These are phyloP conservation scores for Urocynchramus pylzowi DNA, from an alignment of 2,113 vertebrate species.

Conservation along the genomic window DNA sequence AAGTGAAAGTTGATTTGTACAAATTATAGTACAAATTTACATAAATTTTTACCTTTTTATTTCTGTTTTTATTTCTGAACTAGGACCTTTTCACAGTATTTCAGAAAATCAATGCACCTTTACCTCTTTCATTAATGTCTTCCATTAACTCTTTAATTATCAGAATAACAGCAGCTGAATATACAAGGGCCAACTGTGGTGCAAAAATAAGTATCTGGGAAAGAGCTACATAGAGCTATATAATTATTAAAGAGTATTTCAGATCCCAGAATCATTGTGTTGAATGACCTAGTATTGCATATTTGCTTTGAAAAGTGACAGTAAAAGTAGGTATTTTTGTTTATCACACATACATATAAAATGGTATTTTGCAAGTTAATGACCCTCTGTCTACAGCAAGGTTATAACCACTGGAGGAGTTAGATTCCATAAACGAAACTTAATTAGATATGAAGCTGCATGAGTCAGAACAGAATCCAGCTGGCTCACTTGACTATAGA, in stretches of 20 bases:
- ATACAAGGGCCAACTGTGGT: not conserved
- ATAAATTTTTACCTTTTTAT: conserved; percentile 2
- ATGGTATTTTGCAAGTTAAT: not conserved
- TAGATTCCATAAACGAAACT: conserved; percentile 6
- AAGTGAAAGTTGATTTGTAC: not conserved
- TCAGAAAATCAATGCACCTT: not conserved
- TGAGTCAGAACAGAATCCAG: conserved; percentile 21
- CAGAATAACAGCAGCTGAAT: not conserved
- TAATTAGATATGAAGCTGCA: conserved; percentile 17
- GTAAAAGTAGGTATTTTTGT: not conserved
- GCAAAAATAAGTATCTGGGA: not conserved
- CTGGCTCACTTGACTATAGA: not conserved
- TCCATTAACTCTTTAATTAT: conserved; percentile 1
- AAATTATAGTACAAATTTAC: not conserved
- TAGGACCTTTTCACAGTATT: not conserved
- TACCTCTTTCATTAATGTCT: not conserved
- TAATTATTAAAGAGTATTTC: not conserved
- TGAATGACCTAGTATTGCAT: not conserved
- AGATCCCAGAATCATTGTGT: not conserved
- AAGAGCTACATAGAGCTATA: not conserved
- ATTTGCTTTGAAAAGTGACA: not conserved
- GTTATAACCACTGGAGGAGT: conserved; percentile 14
- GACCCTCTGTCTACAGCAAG: not conserved
- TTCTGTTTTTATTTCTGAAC: not conserved
- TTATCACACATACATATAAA: not conserved